Base-by-base conservation (phyloP, 1,140 invertebrate genomes). In the Macrotrachela quadricornifera region DNA sequence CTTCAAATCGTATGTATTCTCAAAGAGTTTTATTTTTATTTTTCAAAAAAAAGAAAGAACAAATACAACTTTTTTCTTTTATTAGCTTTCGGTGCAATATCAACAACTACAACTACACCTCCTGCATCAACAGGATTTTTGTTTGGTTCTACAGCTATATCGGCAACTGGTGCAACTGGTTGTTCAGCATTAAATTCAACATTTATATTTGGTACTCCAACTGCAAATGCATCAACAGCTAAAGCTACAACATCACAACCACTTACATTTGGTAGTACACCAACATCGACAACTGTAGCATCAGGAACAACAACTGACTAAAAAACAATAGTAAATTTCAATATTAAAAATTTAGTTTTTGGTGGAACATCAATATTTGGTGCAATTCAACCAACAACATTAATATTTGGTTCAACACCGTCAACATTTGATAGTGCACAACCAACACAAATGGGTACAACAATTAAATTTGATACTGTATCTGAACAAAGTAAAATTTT, bases 401-500 rank as follows among this genome's bases (percentile, higher is more conserved):
- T n/a, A n/a, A 18, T 18, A 41, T 41, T 38, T 15, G 15, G 21
- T 30, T 2, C 21, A 30, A 30, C 21, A 30, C 21, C 2, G 21
- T 30, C 21, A 30, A 30, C 21, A 30, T 30, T 30, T 30, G 21
- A 8, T 30, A 46, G 15, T 43, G 10, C 46, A 15, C 16, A 47
- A 44, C 15, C 14, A 21, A 10, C 15, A 21, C 36, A 47, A 10
- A 16, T 15, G 44, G 58, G 18, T 62, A 65, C 43, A 67, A 74
- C 8, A 84, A 84, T 81, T 30, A 91, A 92, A 65, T 96, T 90
- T 65, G 79, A 76, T 59, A 80, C 87, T 0, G 77, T 84, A 0
- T 79, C 78, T 46, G 86, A 85, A 15, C 83, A 79, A 0, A 88
- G 94, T 64, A 83, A n/a, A n/a, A n/a, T n/a, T n/a, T n/a, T n/a